Evolutionary conservation across 2,113 vertebrate genomes (phyloP).

Genomic region (Taxidea taxus): DNA sequence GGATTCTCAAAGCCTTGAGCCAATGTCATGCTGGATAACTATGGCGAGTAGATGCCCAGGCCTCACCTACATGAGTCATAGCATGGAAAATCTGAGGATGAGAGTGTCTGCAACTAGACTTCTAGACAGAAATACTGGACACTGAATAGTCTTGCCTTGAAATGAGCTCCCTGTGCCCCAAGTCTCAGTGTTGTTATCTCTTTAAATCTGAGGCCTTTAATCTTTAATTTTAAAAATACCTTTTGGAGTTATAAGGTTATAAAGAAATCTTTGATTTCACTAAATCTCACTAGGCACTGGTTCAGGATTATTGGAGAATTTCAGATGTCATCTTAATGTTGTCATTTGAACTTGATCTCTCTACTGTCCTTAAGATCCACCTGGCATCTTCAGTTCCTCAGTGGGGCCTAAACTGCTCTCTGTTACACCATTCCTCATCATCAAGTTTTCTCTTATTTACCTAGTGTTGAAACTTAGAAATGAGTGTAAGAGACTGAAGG

Average conservation of each 20-base stretch:
- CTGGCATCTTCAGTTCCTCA: not conserved
- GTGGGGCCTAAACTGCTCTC: not conserved
- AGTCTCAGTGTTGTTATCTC: not conserved
- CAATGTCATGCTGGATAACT: not conserved
- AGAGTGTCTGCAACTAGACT: not conserved
- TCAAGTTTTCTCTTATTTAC: not conserved
- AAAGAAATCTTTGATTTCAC: not conserved
- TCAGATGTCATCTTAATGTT: not conserved
- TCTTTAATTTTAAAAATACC: not conserved
- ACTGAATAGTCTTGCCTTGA: not conserved
- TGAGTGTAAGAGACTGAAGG: not conserved
- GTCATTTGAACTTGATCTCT: not conserved
- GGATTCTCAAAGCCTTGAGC: conserved; percentile 11
- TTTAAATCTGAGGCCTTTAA: not conserved
- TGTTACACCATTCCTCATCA: not conserved
- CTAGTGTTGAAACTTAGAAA: not conserved
- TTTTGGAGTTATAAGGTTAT: not conserved
- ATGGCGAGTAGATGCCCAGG: not conserved
- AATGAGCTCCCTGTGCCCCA: not conserved
- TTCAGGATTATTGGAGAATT: not conserved
- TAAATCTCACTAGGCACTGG: not conserved
- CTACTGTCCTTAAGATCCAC: not conserved
- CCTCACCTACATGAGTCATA: not conserved
- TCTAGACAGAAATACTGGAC: not conserved
- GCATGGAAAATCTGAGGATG: not conserved